A percentile compares a stretch with the other conserved stretches of the same genome.
phyloP scores from a whole-genome alignment of 2,113 vertebrate genomes.

The Prinia subflava region DNA sequence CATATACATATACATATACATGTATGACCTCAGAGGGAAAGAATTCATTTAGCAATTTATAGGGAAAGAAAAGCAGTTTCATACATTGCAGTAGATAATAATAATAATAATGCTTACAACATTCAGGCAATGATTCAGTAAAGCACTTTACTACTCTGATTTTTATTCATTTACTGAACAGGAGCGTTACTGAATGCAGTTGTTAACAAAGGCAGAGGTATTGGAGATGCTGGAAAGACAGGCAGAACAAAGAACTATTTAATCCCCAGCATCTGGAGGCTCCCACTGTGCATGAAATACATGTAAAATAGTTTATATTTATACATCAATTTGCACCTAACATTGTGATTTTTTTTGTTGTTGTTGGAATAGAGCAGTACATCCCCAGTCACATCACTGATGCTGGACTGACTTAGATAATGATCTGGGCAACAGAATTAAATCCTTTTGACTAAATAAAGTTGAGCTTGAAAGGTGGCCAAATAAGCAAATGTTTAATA shows the following conservation, averaged over 20 bases:
- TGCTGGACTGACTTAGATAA: not conserved
- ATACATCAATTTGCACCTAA: not conserved
- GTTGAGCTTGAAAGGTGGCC: not conserved
- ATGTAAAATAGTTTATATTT: not conserved
- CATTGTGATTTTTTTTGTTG: not conserved
- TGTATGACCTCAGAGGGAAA: not conserved
- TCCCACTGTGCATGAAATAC: not conserved
- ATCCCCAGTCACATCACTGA: not conserved
- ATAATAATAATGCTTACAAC: not conserved
- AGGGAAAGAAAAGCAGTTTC: not conserved
- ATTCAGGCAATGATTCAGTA: slow-evolving; percentile 13
- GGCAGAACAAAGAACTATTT: not conserved
- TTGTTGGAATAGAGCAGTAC: not conserved
- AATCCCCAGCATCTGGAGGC: not conserved
- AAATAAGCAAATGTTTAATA: not conserved
- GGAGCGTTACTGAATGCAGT: not conserved
- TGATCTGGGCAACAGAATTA: not conserved
- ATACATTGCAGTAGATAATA: not conserved
- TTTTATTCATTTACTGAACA: slow-evolving; percentile 31
- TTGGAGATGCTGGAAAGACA: not conserved
- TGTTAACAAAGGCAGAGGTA: slow-evolving; percentile 6
- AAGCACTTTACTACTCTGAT: not conserved
- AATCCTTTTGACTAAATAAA: not conserved
- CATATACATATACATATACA: not conserved
- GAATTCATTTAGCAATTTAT: slow-evolving; percentile 11